These are phyloP conservation scores for Branchipolynoe longqiensis DNA, from an alignment of 2,888 invertebrate genomes.

Conservation along the genomic window DNA sequence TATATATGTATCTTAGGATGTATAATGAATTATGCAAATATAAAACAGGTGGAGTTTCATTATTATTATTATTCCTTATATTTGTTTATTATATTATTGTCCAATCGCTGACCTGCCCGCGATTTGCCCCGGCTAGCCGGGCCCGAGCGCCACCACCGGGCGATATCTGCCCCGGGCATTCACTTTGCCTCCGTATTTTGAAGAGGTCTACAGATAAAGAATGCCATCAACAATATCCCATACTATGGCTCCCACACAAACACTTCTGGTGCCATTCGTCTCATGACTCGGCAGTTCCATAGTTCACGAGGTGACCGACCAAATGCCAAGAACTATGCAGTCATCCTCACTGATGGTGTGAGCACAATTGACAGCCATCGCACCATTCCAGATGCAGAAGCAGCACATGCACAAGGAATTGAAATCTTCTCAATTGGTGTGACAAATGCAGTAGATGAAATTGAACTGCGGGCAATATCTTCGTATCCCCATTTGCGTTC, in stretches of 20 bases:
- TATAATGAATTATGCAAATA: no score
- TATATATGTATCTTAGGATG: no score
- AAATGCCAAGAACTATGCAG: slow-evolving; percentile 16
- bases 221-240: slow-evolving; percentile 5
- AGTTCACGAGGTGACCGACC: slow-evolving; percentile 31
- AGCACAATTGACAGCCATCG: slow-evolving; percentile 41
- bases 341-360: slow-evolving; percentile 47
- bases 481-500: slow-evolving; percentile 28
- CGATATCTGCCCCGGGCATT: no score
- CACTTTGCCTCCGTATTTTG: no score
- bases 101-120: no score
- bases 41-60: no score
- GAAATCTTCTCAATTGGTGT: slow-evolving; percentile 45
- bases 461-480: slow-evolving; percentile 19
- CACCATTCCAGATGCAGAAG: slow-evolving; percentile 10
- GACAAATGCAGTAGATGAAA: slow-evolving; percentile 5
- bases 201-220: no score
- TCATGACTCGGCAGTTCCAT: slow-evolving; percentile 53
- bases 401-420: not conserved
- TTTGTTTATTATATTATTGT: no score
- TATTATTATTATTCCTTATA: no score
- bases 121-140: no score
- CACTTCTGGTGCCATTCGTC: slow-evolving; percentile 31
- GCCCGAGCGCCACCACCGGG: no score
- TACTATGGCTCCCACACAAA: slow-evolving; percentile 41